Conservation (phyloP, 2,113 vertebrate genomes). For the Oxygymnocypris stewartii region DNA sequence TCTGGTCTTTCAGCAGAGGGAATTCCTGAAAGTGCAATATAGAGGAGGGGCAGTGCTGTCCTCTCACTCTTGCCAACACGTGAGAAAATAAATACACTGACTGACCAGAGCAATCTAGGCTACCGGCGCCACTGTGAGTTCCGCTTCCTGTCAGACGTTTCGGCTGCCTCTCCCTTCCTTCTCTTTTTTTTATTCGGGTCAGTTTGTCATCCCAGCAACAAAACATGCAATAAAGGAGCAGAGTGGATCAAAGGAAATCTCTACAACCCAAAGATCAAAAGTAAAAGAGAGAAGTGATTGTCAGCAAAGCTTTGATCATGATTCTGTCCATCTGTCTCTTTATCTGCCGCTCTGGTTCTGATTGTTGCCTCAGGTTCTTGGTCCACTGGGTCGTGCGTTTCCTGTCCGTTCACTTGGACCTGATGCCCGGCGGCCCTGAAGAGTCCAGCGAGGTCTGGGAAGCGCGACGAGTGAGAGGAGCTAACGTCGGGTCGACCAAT, state of each 20-base stretch:
- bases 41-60: slow-evolving; percentile 47
- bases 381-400: slow-evolving; percentile 60
- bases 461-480: slow-evolving; percentile 93
- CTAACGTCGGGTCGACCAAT: slow-evolving; percentile 96
- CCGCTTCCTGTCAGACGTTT: slow-evolving; percentile 32
- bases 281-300: slow-evolving; percentile 85
- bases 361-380: slow-evolving; percentile 64
- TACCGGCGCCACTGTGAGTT: slow-evolving; percentile 37
- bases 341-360: slow-evolving; percentile 69
- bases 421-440: slow-evolving; percentile 89
- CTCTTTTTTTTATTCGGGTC: slow-evolving; percentile 40
- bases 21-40: slow-evolving; percentile 45
- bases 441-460: slow-evolving; percentile 99
- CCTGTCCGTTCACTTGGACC: slow-evolving; percentile 84
- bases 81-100: slow-evolving; percentile 45
- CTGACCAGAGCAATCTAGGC: slow-evolving; percentile 49
- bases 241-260: slow-evolving; percentile 54
- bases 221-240: slow-evolving; percentile 63
- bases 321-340: slow-evolving; percentile 59
- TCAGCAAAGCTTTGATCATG: slow-evolving; percentile 89
- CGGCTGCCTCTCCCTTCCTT: slow-evolving; percentile 37
- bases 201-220: slow-evolving; percentile 50
- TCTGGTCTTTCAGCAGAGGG: slow-evolving; percentile 70
- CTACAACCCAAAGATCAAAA: slow-evolving; percentile 51
- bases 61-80: slow-evolving; percentile 40